Base-by-base conservation (phyloP, 2,797 vertebrate species). In the Microctenopoma lineatum region DNA sequence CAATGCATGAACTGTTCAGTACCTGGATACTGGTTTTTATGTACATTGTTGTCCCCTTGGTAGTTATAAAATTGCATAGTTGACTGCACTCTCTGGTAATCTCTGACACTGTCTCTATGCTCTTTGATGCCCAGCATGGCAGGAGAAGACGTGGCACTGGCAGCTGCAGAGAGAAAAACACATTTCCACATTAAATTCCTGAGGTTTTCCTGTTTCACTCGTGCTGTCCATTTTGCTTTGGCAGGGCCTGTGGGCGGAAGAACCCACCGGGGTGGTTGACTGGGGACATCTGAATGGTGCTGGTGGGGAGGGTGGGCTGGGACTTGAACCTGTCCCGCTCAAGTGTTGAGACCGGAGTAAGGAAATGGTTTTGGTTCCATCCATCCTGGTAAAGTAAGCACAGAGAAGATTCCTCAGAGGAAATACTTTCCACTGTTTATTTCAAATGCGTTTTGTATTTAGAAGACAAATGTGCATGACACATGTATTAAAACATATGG, bases 341-440 rank as follows among this genome's bases (percentile, higher is more conserved):
- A 45, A 99, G 92, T 9, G 97, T 99, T 13, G 97, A 98, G 54
- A 97, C 96, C 1, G 98, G 98, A 36, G 97, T 99, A 87, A 99
- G 94, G 92, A 99, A 99, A 89, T 99, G 97, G 94, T 96, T 98
- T 90, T 99, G 98, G 94, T 96, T 99, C 98, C 98, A 99, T 76
- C 98, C 98, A 32, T 99, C 97, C 98, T 99, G 85, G 71, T 5
- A 3, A 21, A 29, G 7, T 27, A 32, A 62, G 44, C 9, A 66
- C 36, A 66, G 36, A 50, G 18, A 14, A 5, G 39, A 57, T 18
- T 46, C 38, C 42, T 21, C 15, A 38, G 44, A 39, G 46, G 21
- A 11, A 68, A 50, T 47, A 60, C 51, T 62, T 13, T 32, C 15
- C 13, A 44, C 41, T 3, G 29, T 15, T 4, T 13, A 18, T 48